Percentiles rank a stretch among this genome's conserved stretches.
Conservation (phyloP, 2,797 vertebrate species). For the Harpagifer antarcticus region DNA sequence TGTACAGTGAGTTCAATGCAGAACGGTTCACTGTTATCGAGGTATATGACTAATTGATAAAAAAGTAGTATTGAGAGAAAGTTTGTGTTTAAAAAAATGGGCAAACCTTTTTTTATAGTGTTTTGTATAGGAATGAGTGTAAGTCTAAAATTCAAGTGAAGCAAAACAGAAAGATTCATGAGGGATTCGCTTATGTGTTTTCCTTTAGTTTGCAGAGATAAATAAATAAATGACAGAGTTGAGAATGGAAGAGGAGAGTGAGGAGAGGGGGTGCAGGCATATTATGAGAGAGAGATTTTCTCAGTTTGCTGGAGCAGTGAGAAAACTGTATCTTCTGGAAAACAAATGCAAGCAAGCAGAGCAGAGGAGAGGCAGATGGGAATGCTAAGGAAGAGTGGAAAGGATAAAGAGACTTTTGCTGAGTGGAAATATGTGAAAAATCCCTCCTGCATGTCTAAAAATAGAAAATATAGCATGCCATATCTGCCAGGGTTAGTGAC, state of each 20-base stretch:
- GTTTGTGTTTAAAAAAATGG: constrained; percentile 27
- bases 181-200: constrained; percentile 44
- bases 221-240: constrained; percentile 13
- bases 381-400: constrained; percentile 21
- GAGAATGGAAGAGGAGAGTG: constrained; percentile 18
- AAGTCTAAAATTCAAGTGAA: constrained; percentile 29
- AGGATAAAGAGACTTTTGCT: constrained; percentile 28
- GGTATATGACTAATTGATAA: constrained; percentile 25
- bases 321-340: constrained; percentile 44
- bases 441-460: constrained; percentile 33
- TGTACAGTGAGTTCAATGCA: not conserved
- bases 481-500: constrained; percentile 24
- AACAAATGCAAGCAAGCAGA: constrained; percentile 54
- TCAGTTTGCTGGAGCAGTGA: constrained; percentile 60
- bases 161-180: constrained; percentile 44
- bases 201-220: not conserved
- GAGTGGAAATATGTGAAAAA: constrained; percentile 52
- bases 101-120: not conserved
- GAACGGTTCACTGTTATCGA: constrained; percentile 5
- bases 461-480: constrained; percentile 25
- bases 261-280: constrained; percentile 17
- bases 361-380: constrained; percentile 29
- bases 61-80: constrained; percentile 32
- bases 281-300: constrained; percentile 34
- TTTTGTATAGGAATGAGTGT: not conserved